phyloP scores from a whole-genome alignment of 1,140 invertebrate genomes.

The Drosophila hydei region DNA sequence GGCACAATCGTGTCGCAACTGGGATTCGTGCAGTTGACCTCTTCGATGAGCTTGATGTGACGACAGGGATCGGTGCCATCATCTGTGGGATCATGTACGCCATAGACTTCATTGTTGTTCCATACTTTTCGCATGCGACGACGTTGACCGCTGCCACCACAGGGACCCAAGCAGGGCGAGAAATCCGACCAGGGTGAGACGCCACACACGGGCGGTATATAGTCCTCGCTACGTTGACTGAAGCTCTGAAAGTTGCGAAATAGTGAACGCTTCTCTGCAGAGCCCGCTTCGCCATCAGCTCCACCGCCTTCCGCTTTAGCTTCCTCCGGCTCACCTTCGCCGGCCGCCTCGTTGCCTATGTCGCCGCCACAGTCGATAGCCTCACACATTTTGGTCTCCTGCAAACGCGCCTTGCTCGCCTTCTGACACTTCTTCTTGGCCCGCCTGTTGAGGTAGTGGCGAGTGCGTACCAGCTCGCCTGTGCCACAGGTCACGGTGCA shows the following conservation, averaged over 20 bases:
- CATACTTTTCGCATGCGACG: conserved; percentile 75
- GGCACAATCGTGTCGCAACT: conserved; percentile 85
- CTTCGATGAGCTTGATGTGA: conserved; percentile 81
- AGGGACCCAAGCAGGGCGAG: conserved; percentile 89
- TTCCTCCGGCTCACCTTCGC: conserved; percentile 20
- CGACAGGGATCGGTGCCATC: conserved; percentile 83
- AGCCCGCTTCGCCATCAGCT: conserved; percentile 26
- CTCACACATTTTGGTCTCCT: conserved; percentile 65
- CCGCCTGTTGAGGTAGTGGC: conserved; percentile 68
- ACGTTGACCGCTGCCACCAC: conserved; percentile 80
- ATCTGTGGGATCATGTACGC: conserved; percentile 51
- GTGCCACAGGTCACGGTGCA: conserved; percentile 89
- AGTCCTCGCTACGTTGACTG: conserved; percentile 74
- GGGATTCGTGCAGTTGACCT: conserved; percentile 84
- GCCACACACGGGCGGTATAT: conserved; percentile 86
- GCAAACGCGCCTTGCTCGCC: conserved; percentile 61
- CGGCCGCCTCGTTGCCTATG: conserved; percentile 45
- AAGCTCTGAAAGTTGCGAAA: conserved; percentile 76
- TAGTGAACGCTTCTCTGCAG: conserved; percentile 57
- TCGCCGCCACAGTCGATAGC: conserved; percentile 76
- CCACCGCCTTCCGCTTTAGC: conserved; percentile 16
- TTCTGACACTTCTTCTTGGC: conserved; percentile 82
- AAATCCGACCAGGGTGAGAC: conserved; percentile 90
- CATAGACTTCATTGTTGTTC: conserved; percentile 80
- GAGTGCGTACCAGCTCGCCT: conserved; percentile 59